These are phyloP conservation scores for Bradypus variegatus DNA, from an alignment of 2,797 vertebrate species.

Conservation along the genomic window DNA sequence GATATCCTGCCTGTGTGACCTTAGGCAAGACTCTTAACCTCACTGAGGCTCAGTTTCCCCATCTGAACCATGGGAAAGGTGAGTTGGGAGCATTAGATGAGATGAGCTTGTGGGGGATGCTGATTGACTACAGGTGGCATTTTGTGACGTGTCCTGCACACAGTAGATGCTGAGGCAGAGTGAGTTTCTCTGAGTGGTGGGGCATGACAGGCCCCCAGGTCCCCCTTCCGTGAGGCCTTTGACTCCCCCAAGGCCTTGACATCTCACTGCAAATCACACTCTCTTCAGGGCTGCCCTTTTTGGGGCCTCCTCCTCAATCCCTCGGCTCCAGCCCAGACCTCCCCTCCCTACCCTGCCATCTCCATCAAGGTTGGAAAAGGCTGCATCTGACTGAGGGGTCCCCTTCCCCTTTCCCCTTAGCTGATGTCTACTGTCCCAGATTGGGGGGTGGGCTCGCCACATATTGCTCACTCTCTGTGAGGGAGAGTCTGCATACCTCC, in stretches of 20 bases:
- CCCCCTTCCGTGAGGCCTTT: neutral
- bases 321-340: neutral
- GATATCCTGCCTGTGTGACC: neutral
- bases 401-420: neutral
- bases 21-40: neutral
- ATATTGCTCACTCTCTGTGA: neutral
- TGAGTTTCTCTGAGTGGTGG: neutral
- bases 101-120: neutral
- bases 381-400: neutral
- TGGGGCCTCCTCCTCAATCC: neutral
- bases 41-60: constrained; percentile 17
- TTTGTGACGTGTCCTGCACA: neutral
- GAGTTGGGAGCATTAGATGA: neutral
- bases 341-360: neutral
- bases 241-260: neutral
- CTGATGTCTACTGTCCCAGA: neutral
- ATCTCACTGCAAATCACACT: neutral
- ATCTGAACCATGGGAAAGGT: neutral
- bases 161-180: neutral
- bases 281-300: neutral
- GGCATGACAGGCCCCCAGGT: neutral
- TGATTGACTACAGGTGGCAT: constrained; percentile 22
- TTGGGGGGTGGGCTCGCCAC: neutral
- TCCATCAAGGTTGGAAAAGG: neutral
- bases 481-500: neutral